These are phyloP conservation scores for Raja brachyura DNA, from an alignment of 2,113 vertebrate genomes.

Conservation along the genomic window DNA sequence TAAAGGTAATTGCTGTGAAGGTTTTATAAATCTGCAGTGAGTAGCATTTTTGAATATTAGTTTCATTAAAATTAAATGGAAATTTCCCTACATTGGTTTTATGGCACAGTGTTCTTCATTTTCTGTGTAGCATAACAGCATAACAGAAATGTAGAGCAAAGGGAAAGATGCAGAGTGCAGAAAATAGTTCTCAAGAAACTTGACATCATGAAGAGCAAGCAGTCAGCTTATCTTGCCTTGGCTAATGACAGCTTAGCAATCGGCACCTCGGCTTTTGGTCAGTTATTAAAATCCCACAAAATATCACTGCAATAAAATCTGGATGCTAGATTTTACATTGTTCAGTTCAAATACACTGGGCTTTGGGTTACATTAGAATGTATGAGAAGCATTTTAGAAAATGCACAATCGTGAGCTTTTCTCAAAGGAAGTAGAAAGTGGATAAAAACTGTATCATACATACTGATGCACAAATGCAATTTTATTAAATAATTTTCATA, in stretches of 20 bases:
- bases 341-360: background rate
- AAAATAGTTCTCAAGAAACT: too few species aligned
- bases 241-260: background rate
- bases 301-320: background rate
- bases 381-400: background rate
- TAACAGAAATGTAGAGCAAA: too few species aligned
- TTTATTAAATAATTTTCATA: too few species aligned
- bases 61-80: constrained; percentile 15
- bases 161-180: too few species aligned
- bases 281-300: background rate
- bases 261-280: background rate
- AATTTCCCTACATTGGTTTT: background rate
- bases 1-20: constrained; percentile 25
- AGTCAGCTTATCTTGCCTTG: too few species aligned
- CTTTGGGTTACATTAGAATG: background rate
- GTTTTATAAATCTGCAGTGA: constrained; percentile 19
- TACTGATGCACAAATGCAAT: background rate
- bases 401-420: background rate
- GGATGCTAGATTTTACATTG: background rate
- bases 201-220: too few species aligned
- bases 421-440: background rate
- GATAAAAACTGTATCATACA: background rate
- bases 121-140: background rate
- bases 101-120: background rate
- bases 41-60: constrained; percentile 30